Evolutionary conservation across 2,797 vertebrate genomes (phyloP).

Genomic region (Anguilla megastoma): DNA sequence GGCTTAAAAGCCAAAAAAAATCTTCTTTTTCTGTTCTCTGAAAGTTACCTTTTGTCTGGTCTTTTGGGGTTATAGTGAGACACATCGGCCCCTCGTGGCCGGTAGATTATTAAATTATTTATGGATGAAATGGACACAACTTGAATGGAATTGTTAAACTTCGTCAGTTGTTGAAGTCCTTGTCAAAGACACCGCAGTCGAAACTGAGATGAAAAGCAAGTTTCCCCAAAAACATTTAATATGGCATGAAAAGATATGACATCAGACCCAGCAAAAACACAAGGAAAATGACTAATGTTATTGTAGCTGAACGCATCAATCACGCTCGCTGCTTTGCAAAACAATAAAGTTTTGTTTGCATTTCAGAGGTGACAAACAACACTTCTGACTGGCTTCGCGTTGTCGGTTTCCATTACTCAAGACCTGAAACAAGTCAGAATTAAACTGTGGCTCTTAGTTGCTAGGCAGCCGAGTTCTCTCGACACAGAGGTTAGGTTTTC

Average conservation of each 20-base stretch:
- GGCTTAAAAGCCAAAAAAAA: slow-evolving; percentile 61
- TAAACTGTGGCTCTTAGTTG: slow-evolving; percentile 96
- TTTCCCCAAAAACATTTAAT: slow-evolving; percentile 87
- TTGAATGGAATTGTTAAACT: slow-evolving; percentile 89
- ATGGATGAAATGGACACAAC: slow-evolving; percentile 78
- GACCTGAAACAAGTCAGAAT: slow-evolving; percentile 97
- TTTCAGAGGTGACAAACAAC: slow-evolving; percentile 99
- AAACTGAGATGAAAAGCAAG: slow-evolving; percentile 81
- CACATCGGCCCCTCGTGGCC: slow-evolving; percentile 72
- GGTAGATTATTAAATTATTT: slow-evolving; percentile 90
- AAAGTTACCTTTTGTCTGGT: slow-evolving; percentile 73
- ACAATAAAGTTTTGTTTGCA: slow-evolving; percentile 99
- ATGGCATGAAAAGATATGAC: slow-evolving; percentile 98
- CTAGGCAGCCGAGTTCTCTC: slow-evolving; percentile 99
- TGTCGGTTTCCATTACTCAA: slow-evolving; percentile 98
- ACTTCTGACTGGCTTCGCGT: slow-evolving; percentile 96
- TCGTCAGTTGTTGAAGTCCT: slow-evolving; percentile 77
- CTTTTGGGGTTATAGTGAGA: slow-evolving; percentile 71
- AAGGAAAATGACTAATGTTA: slow-evolving; percentile 94
- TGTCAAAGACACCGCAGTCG: slow-evolving; percentile 49
- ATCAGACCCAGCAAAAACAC: slow-evolving; percentile 92
- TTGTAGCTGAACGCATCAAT: slow-evolving; percentile 95
- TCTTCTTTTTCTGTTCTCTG: slow-evolving; percentile 68
- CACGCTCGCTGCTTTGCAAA: slow-evolving; percentile 85
- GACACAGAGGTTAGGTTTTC: slow-evolving; percentile 99